Evolutionary conservation across 2,113 vertebrate species (phyloP), one percentile per base, ranked within the genome.

Genomic region (Maccullochella peelii): DNA sequence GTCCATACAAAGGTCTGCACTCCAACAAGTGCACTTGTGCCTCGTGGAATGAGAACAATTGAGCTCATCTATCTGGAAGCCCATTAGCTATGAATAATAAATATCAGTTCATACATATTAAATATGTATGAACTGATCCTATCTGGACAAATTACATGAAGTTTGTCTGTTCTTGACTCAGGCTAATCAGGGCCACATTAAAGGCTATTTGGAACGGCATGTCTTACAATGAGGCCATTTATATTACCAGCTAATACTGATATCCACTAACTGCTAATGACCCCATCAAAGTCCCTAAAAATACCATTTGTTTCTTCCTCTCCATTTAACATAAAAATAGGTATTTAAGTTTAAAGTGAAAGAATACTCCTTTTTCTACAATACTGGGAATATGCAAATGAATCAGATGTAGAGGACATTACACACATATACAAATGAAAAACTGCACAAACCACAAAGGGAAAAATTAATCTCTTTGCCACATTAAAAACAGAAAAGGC

Each of bases 111-210:
- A 58, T 57, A 58, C n/a, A 21, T 84, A 79, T 93, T 85, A 93
- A 93, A 92, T 82, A 91, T 94, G 88, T 50, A 94, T 61, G 82
- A 93, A 81, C 89, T 91, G 77, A 86, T 89, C 82, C 73, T 85
- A 77, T 91, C 86, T 85, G 82, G 89, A 94, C 90, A 94, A 92
- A 94, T 91, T 88, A 68, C 88, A 91, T 83, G 84, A 88, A 91
- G 92, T 91, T 94, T 91, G 91, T 94, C 92, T 90, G 91, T 73
- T 71, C 79, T 87, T 78, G 90, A 89, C 84, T 84, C 54, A 7
- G 85, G 83, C 91, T 92, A 94, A 93, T 93, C 88, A 92, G 84
- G 72, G 82, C 71, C 90, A 86, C 89, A 89, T 90, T 90, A 91
- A 79, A 57, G 73, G 65, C 88, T 84, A 86, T 91, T 93, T 89